Evolutionary conservation across 2,113 vertebrate species (phyloP).

Genomic region (Mormyrus iriodes): DNA sequence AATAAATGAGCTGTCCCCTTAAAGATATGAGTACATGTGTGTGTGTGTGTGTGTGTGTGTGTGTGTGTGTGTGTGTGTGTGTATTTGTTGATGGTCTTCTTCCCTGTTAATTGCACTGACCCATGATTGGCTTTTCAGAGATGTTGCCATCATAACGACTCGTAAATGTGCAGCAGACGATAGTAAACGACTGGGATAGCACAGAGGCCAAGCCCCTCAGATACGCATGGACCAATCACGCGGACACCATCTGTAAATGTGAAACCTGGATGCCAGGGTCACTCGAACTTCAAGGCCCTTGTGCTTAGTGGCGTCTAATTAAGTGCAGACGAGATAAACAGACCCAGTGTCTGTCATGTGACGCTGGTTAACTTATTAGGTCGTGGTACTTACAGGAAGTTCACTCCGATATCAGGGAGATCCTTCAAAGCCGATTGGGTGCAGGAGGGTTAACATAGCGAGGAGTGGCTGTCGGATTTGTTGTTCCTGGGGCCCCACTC

Average conservation of each 20-base stretch:
- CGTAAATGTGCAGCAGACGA: neutral
- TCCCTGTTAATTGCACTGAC: neutral
- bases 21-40: neutral
- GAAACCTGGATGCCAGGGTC: slow-evolving; percentile 45
- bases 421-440: slow-evolving; percentile 38
- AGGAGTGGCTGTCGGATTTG: neutral
- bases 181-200: neutral
- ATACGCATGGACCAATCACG: neutral
- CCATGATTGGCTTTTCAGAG: neutral
- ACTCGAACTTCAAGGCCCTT: slow-evolving; percentile 52
- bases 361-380: slow-evolving; percentile 52
- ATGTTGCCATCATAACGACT: neutral
- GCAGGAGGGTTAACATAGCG: slow-evolving; percentile 25
- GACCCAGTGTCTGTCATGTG: slow-evolving; percentile 47
- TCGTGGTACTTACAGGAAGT: slow-evolving; percentile 51
- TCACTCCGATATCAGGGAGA: slow-evolving; percentile 38
- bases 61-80: neutral
- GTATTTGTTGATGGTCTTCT: no score
- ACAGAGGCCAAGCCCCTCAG: neutral
- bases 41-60: neutral
- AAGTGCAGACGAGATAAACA: slow-evolving; percentile 40
- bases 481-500: neutral
- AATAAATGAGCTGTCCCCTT: neutral
- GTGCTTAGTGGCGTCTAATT: slow-evolving; percentile 59
- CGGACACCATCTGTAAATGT: slow-evolving; percentile 55